These are phyloP conservation scores for Oreohelix idahoensis DNA, from an alignment of 1,140 invertebrate species.

Conservation along the genomic window DNA sequence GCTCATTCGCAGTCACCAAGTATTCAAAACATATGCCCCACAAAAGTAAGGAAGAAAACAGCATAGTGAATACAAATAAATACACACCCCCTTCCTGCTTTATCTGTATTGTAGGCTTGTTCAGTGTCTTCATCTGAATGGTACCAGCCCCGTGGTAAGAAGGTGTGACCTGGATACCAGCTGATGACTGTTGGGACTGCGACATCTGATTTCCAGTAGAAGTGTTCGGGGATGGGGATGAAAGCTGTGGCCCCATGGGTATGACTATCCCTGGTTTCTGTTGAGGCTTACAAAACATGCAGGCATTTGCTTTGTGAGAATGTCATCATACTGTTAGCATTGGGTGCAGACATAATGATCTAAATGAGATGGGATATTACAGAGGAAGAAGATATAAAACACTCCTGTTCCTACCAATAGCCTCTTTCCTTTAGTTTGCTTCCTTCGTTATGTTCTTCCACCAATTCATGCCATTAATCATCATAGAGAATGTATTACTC, in stretches of 20 bases:
- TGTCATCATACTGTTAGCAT: too few relatives aligned
- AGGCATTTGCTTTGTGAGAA: background rate
- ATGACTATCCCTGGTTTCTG: constrained; percentile 68
- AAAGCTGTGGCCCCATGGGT: constrained; percentile 57
- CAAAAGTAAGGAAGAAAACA: too few relatives aligned
- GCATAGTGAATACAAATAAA: too few relatives aligned
- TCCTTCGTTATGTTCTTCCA: too few relatives aligned
- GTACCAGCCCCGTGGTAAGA: constrained; percentile 54
- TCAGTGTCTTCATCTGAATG: constrained; percentile 63
- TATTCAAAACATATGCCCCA: background rate
- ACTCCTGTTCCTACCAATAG: too few relatives aligned
- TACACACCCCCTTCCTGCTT: constrained; percentile 64
- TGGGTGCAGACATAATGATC: too few relatives aligned
- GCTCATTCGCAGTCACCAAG: background rate
- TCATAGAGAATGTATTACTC: too few relatives aligned
- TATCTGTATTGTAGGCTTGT: constrained; percentile 68
- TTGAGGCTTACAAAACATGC: constrained; percentile 28
- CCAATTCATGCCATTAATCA: too few relatives aligned
- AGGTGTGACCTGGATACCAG: constrained; percentile 58
- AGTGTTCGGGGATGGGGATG: constrained; percentile 14
- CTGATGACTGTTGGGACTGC: constrained; percentile 53
- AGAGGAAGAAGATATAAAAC: too few relatives aligned
- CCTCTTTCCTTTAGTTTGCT: too few relatives aligned
- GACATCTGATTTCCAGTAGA: constrained; percentile 19
- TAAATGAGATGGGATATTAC: too few relatives aligned